Evolutionary conservation across 2,888 invertebrate genomes (phyloP).

Genomic region (Folsomia manolachei): DNA sequence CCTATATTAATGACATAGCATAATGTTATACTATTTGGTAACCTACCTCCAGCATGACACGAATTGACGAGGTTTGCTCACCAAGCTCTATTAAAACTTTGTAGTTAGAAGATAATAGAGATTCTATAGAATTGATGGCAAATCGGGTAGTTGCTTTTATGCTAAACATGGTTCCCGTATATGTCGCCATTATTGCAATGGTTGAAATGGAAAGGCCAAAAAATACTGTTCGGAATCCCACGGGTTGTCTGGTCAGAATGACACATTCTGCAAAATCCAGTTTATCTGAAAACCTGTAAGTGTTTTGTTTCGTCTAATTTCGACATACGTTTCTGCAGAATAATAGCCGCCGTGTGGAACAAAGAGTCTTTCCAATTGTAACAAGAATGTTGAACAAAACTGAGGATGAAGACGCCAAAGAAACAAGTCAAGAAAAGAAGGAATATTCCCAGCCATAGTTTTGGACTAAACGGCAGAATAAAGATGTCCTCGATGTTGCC

Average conservation of each 20-base stretch:
- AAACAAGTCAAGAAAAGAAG: slow-evolving; percentile 15
- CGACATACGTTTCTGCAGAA: slow-evolving; percentile 25
- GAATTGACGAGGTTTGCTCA: slow-evolving; percentile 17
- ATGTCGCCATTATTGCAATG: slow-evolving; percentile 31
- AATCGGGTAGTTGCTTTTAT: slow-evolving; percentile 33
- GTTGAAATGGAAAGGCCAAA: slow-evolving; percentile 16
- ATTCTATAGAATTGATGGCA: slow-evolving; percentile 32
- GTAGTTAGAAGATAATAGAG: slow-evolving; percentile 26
- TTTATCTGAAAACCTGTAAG: no score
- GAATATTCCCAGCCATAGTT: slow-evolving; percentile 25
- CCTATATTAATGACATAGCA: not conserved
- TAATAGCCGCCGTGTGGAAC: not conserved
- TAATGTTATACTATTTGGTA: slow-evolving; percentile 1
- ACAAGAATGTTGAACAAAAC: not conserved
- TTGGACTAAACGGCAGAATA: slow-evolving; percentile 23
- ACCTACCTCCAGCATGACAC: slow-evolving; percentile 25
- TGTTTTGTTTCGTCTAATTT: no score
- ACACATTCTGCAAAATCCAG: no score
- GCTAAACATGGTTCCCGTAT: slow-evolving; percentile 36
- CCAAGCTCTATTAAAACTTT: slow-evolving; percentile 29
- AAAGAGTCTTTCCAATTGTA: not conserved
- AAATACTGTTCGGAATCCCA: slow-evolving; percentile 14
- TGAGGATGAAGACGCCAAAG: not conserved
- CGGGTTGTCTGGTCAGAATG: no score
- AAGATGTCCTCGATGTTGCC: slow-evolving; percentile 24